phyloP scores from a whole-genome alignment of 2,888 invertebrate genomes.

The Allophyes oxyacanthae region DNA sequence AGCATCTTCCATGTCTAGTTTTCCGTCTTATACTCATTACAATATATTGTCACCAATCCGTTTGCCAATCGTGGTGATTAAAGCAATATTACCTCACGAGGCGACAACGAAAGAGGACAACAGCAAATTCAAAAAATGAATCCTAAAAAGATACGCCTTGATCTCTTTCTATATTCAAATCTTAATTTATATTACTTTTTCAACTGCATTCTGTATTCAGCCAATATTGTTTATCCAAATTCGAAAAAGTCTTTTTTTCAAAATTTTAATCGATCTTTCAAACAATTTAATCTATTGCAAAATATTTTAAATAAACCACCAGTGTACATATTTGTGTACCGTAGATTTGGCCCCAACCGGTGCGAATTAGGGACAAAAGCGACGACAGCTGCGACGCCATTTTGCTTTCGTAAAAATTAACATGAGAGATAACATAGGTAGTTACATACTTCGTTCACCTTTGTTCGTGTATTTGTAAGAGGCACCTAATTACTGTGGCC shows the following conservation, averaged over 20 bases:
- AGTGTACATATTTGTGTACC: conserved; percentile 10
- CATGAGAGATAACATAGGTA: conserved; percentile 13
- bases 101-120: too few species aligned
- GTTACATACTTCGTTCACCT: conserved; percentile 28
- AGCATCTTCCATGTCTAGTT: too few species aligned
- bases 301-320: too few species aligned
- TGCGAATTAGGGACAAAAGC: conserved; percentile 46
- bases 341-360: conserved; percentile 35
- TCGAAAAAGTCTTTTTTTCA: too few species aligned
- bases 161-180: neutral
- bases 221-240: neutral
- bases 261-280: too few species aligned
- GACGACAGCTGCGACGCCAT: conserved; percentile 6
- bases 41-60: too few species aligned
- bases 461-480: conserved; percentile 20
- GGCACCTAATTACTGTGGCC: conserved; percentile 28
- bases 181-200: neutral
- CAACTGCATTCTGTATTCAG: neutral
- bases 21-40: too few species aligned
- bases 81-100: too few species aligned
- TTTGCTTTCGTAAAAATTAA: conserved; percentile 32
- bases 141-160: too few species aligned
- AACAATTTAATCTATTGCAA: too few species aligned
- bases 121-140: too few species aligned
- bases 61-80: too few species aligned